Evolutionary conservation across 2,797 vertebrate genomes (phyloP).

Genomic region (Tapera naevia): DNA sequence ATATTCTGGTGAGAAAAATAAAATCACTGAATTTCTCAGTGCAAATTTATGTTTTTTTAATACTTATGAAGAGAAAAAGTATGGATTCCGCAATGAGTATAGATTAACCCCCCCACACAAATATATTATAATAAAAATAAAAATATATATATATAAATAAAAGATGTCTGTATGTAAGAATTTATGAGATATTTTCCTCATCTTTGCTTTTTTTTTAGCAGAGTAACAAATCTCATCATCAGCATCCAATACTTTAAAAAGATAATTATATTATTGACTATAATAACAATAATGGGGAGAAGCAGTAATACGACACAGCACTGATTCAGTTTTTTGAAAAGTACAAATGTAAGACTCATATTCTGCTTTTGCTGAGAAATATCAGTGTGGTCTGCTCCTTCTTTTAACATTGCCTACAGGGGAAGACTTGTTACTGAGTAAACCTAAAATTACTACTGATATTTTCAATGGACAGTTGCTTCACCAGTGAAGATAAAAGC

Average conservation of each 20-base stretch:
- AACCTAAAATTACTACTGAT: not conserved
- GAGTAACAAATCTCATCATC: not conserved
- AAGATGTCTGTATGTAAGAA: not conserved
- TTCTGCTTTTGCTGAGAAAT: not conserved
- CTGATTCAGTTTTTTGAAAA: not conserved
- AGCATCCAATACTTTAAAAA: not conserved
- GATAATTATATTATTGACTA: not conserved
- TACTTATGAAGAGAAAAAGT: not conserved
- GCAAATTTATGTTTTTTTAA: not conserved
- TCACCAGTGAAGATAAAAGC: not conserved
- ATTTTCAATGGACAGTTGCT: not conserved
- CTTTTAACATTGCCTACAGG: not conserved
- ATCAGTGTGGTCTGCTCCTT: not conserved
- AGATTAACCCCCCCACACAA: not conserved
- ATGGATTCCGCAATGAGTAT: not conserved
- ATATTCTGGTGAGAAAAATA: not conserved
- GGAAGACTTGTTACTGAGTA: not conserved
- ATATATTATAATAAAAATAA: too few species aligned
- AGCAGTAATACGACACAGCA: not conserved
- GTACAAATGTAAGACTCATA: not conserved
- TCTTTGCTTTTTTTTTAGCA: not conserved
- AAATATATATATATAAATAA: too few species aligned
- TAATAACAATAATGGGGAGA: not conserved
- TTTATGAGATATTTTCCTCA: not conserved
- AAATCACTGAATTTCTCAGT: not conserved